These are phyloP conservation scores for Grantiella picta DNA, from an alignment of 2,113 vertebrate genomes.

Conservation along the genomic window DNA sequence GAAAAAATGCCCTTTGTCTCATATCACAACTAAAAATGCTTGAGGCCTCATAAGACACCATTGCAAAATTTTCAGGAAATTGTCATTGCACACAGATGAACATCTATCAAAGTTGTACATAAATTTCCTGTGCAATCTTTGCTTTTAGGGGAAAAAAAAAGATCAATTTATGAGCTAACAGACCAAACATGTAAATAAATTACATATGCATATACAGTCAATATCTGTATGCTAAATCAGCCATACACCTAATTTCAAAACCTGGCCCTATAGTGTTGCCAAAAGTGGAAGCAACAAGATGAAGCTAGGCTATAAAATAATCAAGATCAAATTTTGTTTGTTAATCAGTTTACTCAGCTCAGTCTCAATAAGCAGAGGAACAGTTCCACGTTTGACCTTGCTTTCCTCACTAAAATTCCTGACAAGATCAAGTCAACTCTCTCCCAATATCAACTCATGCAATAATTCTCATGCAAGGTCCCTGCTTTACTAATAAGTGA, in stretches of 20 bases:
- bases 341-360: not conserved
- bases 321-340: not conserved
- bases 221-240: not conserved
- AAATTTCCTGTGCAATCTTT: not conserved
- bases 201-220: not conserved
- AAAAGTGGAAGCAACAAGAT: not conserved
- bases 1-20: not conserved
- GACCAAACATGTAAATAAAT: not conserved
- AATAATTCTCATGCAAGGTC: not conserved
- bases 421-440: not conserved
- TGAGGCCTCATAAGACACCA: not conserved
- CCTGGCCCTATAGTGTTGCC: not conserved
- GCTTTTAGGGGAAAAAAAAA: not conserved
- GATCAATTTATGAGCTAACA: not conserved
- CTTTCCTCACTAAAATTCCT: not conserved
- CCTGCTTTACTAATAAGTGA: not conserved
- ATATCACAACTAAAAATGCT: not conserved
- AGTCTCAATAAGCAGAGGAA: not conserved
- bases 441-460: not conserved
- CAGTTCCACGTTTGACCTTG: not conserved
- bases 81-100: not conserved
- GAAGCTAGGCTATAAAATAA: not conserved
- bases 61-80: not conserved
- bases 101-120: not conserved
- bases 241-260: not conserved